Conservation (phyloP, 2,888 invertebrate genomes). For the Idaea biselata region DNA sequence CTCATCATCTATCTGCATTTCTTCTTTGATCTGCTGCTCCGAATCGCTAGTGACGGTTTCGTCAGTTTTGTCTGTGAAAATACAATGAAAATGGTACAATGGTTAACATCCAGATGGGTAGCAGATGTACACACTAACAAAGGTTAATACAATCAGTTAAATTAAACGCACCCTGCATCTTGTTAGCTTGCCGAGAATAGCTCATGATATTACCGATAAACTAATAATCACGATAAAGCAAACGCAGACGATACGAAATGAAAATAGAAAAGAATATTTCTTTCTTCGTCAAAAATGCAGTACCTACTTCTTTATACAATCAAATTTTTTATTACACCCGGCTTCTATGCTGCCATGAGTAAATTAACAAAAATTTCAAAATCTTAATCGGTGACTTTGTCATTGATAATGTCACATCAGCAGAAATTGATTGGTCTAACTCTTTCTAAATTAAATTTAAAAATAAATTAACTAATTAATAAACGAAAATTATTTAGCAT, state of each 20-base stretch:
- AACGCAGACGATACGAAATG: not conserved
- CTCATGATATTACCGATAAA: not conserved
- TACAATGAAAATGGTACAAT: not conserved
- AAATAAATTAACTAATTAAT: too few species aligned
- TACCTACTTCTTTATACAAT: too few species aligned
- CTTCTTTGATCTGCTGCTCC: not conserved
- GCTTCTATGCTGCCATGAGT: too few species aligned
- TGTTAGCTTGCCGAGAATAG: not conserved
- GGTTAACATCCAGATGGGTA: not conserved
- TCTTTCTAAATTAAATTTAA: too few species aligned
- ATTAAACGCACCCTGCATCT: not conserved
- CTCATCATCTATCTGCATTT: not conserved
- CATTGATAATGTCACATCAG: too few species aligned
- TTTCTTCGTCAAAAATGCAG: too few species aligned
- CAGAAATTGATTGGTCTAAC: too few species aligned
- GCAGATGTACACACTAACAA: not conserved
- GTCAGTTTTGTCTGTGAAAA: not conserved
- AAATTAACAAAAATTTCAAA: too few species aligned
- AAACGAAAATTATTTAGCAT: too few species aligned
- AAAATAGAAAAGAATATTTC: not conserved
- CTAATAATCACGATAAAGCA: not conserved
- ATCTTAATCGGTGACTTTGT: too few species aligned
- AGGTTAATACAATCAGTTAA: not conserved
- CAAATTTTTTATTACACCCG: too few species aligned
- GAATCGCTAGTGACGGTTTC: not conserved